Base-by-base conservation (phyloP, 2,888 invertebrate genomes). In the Atherix ibis region DNA sequence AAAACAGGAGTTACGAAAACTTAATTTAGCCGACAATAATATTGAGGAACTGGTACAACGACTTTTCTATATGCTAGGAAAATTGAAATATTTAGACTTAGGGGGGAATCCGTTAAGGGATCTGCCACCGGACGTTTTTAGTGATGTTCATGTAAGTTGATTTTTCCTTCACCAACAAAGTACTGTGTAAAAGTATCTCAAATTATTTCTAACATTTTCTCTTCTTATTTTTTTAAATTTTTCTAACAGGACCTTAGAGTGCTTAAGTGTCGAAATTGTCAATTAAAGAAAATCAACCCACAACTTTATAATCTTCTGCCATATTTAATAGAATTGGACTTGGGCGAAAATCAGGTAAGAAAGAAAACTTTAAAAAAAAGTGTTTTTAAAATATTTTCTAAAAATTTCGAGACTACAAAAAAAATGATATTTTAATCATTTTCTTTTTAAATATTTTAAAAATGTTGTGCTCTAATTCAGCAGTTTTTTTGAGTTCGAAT, bases 281-380 rank as follows among this genome's bases (percentile, higher is more conserved):
- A 71, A 36, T 59, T 85, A 44, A 67, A 71, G 48, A 71, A 76
- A 54, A 71, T 84, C 47, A 83, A 84, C 62, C 73, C 78, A 8
- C 77, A 80, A 54, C 70, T 84, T 47, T 83, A 82, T 62, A 76
- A 80, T 54, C 67, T 81, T 48, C 68, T 79, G 48, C 70, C 78
- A 40, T 72, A 73, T 51, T 65, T 84, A 41, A 70, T 71, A 45
- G 74, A 77, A 52, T 60, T 84, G 46, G 83, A 84, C 60, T 63
- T 84, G 47, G 80, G 82, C 27, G 70, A 78, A 52, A 84, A 84
- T 62, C 68, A 68, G 54, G 60, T 60, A 48, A 48, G 42, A 19
- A 19, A 27, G 5, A 22, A 31, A 19, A n/a, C n/a, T n/a, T n/a
- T n/a, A n/a, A n/a, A n/a, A n/a, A n/a, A n/a, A n/a, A n/a, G n/a